phyloP scores from a whole-genome alignment of 2,797 vertebrate genomes.

The Adrianichthys oophorus region DNA sequence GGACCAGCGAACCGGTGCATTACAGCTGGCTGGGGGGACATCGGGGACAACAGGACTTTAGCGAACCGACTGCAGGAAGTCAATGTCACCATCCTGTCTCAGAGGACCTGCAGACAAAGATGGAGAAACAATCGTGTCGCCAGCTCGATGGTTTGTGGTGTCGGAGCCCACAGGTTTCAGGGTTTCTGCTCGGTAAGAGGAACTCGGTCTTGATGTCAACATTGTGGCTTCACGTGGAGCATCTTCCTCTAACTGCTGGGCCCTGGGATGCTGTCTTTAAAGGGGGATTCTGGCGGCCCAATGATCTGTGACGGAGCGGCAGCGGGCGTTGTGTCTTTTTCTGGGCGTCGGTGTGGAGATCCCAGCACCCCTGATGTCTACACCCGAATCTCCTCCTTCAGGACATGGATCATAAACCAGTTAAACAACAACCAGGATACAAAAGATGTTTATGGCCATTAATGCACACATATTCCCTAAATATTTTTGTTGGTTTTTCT shows the following conservation, averaged over 20 bases:
- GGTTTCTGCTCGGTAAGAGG: constrained; percentile 70
- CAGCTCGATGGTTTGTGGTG: constrained; percentile 60
- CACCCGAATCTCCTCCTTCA: constrained; percentile 66
- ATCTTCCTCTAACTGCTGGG: background rate
- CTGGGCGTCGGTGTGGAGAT: constrained; percentile 71
- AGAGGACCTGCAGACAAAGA: constrained; percentile 22
- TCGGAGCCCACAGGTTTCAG: constrained; percentile 15
- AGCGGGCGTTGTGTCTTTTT: constrained; percentile 78
- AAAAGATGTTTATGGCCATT: no score
- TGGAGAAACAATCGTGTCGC: constrained; percentile 39
- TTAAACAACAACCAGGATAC: constrained; percentile 32
- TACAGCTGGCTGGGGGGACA: constrained; percentile 70
- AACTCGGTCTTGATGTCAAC: no score
- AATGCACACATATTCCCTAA: no score
- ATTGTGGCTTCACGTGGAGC: background rate
- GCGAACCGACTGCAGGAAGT: constrained; percentile 69
- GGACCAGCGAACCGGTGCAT: constrained; percentile 30
- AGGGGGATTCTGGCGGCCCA: constrained; percentile 82
- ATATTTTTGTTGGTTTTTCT: no score
- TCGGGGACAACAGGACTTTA: constrained; percentile 53
- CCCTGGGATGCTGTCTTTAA: background rate
- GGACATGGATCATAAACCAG: constrained; percentile 67
- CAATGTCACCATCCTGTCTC: constrained; percentile 55
- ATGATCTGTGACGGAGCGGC: constrained; percentile 70
- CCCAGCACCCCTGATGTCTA: constrained; percentile 77